Evolutionary conservation across 2,797 vertebrate species (phyloP), one percentile per base, ranked within the genome.

Genomic region (Rhynchonycteris naso): DNA sequence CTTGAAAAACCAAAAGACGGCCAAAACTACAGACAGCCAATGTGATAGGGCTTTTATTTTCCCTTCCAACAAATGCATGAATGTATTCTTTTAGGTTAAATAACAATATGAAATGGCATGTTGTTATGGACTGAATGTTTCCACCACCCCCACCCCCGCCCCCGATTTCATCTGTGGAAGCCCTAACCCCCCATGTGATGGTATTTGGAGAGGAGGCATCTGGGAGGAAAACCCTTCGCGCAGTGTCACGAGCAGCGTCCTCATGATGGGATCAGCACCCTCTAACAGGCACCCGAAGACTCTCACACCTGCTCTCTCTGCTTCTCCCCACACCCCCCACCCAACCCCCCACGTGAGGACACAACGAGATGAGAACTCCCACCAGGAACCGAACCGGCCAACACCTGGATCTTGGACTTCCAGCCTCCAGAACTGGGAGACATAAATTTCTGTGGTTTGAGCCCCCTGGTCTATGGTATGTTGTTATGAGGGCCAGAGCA

Each of bases 1-100:
- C 30, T 65, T 81, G 30, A 82, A 81, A 94, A 95, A 90, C 71
- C 50, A 91, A 79, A 95, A 88, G 59, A 54, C 43, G 75, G 82
- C 24, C 24, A 18, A 82, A 96, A 47, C 4, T 38, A 15, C 74
- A 52, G 35, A 47, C 18, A 71, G 33, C 16, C n/a, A 24, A 30
- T 5, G 7, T 47, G 26, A 21, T 35, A 35, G 1, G 7, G 3
- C 18, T 38, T 33, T 28, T 30, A 43, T 54, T 56, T 38, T 8
- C 1, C 28, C 15, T 58, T 74, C 43, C 33, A 33, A 35, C 65
- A 90, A 87, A 93, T 24, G 19, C 26, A 66, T 66, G 13, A n/a
- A 79, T 59, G 13, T 66, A 65, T 30, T 66, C 22, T 61, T 84
- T 56, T 50, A 91, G n/a, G 14, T 38, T 78, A 93, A 91, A 89